Percentiles rank a stretch among this genome's conserved stretches.
phyloP scores from a whole-genome alignment of 2,113 vertebrate species.

The Corythornis madagascariensis region DNA sequence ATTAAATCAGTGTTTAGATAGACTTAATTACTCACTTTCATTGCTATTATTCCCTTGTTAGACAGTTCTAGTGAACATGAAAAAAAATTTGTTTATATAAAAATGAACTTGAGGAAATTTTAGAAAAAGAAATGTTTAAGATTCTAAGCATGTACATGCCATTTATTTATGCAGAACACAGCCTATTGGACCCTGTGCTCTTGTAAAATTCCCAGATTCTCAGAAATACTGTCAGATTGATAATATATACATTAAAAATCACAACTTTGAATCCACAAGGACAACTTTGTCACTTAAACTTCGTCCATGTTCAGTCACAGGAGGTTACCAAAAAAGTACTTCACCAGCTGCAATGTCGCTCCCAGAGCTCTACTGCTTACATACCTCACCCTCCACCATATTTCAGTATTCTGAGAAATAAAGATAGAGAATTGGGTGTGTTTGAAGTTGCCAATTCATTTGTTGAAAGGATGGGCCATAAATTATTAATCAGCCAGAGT shows the following conservation, averaged over 20 bases:
- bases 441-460: background rate
- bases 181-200: background rate
- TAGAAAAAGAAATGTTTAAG: background rate
- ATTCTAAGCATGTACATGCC: background rate
- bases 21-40: background rate
- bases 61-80: background rate
- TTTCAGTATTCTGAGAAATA: background rate
- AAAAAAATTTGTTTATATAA: background rate
- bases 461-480: background rate
- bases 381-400: background rate
- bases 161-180: background rate
- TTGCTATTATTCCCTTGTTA: background rate
- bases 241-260: background rate
- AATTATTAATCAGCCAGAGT: background rate
- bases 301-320: accelerated
- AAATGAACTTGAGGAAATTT: background rate
- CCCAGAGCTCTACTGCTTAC: background rate
- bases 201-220: background rate
- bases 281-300: background rate
- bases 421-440: background rate
- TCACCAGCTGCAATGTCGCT: background rate
- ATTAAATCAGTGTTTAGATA: background rate
- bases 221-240: background rate
- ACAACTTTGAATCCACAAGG: background rate
- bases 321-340: background rate